Evolutionary conservation across 2,797 vertebrate genomes (phyloP).

Genomic region (Anguilla pacifica): DNA sequence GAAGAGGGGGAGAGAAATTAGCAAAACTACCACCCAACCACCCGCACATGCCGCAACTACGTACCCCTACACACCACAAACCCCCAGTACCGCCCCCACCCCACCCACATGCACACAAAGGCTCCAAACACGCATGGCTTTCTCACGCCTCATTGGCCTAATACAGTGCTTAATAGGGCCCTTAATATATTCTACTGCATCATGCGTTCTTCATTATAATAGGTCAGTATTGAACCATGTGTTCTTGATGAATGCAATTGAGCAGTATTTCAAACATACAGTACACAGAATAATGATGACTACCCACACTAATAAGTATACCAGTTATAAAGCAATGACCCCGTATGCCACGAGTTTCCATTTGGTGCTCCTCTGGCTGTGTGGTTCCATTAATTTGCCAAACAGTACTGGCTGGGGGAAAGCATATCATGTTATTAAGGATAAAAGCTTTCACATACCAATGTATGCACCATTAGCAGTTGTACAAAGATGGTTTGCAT

Average conservation of each 20-base stretch:
- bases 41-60: neutral
- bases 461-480: neutral
- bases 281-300: neutral
- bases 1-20: conserved; percentile 38
- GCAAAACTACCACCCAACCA: neutral
- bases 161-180: neutral
- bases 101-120: neutral
- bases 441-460: neutral
- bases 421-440: neutral
- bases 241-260: neutral
- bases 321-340: neutral
- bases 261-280: neutral
- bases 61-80: neutral
- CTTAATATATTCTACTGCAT: neutral
- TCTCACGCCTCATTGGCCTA: neutral
- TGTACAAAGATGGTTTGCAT: neutral
- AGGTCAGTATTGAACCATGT: neutral
- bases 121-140: neutral
- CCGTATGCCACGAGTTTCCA: neutral
- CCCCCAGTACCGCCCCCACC: neutral
- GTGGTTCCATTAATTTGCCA: neutral
- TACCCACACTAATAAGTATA: neutral
- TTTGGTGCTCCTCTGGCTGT: neutral
- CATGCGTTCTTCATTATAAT: neutral
- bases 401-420: neutral